Evolutionary conservation across 1,140 invertebrate species (phyloP).

Genomic region (Drosophila triauraria): DNA sequence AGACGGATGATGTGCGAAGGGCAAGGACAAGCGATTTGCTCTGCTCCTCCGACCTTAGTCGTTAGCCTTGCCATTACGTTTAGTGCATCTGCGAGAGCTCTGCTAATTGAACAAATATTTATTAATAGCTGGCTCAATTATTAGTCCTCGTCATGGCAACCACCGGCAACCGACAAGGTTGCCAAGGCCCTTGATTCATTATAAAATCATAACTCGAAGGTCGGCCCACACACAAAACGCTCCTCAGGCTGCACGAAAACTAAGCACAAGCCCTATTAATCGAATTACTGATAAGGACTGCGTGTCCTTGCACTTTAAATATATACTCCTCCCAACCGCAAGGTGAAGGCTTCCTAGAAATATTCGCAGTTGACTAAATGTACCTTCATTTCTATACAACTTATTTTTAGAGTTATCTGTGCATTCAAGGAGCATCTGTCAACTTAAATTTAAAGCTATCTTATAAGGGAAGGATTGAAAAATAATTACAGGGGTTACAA

Average conservation of each 20-base stretch:
- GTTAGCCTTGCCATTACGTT: slow-evolving; percentile 67
- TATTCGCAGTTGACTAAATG: neutral
- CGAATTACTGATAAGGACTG: slow-evolving; percentile 7
- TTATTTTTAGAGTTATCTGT: neutral
- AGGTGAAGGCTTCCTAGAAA: neutral
- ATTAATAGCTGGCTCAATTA: slow-evolving; percentile 50
- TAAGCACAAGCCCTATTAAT: slow-evolving; percentile 1
- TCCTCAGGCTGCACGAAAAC: slow-evolving; percentile 9
- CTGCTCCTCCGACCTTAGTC: slow-evolving; percentile 40
- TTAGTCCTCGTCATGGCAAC: slow-evolving; percentile 26
- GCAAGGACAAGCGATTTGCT: slow-evolving; percentile 31
- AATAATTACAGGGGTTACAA: no score
- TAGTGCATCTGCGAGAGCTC: slow-evolving; percentile 37
- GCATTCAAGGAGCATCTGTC: no score
- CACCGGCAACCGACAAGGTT: slow-evolving; percentile 9
- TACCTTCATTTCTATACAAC: neutral
- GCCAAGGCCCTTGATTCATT: slow-evolving; percentile 21
- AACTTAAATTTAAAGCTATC: neutral
- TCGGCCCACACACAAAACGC: neutral
- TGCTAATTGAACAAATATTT: slow-evolving; percentile 59
- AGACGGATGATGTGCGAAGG: slow-evolving; percentile 1
- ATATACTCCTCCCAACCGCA: neutral
- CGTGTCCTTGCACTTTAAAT: slow-evolving; percentile 13
- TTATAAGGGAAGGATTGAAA: no score
- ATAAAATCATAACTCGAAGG: slow-evolving; percentile 29